Evolutionary conservation across 2,113 vertebrate genomes (phyloP).

Genomic region (Istiophorus platypterus): DNA sequence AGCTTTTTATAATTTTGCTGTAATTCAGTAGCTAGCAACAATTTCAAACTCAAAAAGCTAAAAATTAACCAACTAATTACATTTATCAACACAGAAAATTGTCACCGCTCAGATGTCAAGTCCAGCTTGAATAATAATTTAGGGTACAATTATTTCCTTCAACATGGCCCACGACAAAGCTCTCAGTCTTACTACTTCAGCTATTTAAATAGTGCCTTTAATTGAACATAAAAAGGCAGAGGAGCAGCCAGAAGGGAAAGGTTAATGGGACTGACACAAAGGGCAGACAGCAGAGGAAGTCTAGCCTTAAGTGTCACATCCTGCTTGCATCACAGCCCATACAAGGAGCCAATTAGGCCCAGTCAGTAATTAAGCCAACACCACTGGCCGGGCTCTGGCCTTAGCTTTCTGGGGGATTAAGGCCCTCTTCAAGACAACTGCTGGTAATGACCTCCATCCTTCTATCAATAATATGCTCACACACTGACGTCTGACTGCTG

Average conservation of each 20-base stretch:
- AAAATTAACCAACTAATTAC: neutral
- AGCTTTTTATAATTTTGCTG: constrained; percentile 33
- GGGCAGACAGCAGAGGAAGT: constrained; percentile 74
- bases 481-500: constrained; percentile 64
- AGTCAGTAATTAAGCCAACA: constrained; percentile 72
- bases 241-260: constrained; percentile 77
- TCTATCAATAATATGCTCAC: constrained; percentile 67
- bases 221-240: constrained; percentile 80
- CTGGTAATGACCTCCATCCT: constrained; percentile 70
- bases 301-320: constrained; percentile 79
- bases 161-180: constrained; percentile 39
- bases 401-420: constrained; percentile 64
- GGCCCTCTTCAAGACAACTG: constrained; percentile 62
- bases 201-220: constrained; percentile 74
- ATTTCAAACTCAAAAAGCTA: constrained; percentile 12
- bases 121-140: constrained; percentile 33
- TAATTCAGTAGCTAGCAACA: neutral
- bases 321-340: constrained; percentile 58
- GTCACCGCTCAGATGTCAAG: constrained; percentile 18
- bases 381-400: constrained; percentile 34
- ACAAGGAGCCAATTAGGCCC: constrained; percentile 75
- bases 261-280: constrained; percentile 83
- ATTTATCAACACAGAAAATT: constrained; percentile 4
- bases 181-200: constrained; percentile 31
- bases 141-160: constrained; percentile 59